A percentile compares a stretch with the other conserved stretches of the same genome.
Evolutionary conservation across 2,113 vertebrate genomes (phyloP).

Genomic region (Vulpes vulpes): DNA sequence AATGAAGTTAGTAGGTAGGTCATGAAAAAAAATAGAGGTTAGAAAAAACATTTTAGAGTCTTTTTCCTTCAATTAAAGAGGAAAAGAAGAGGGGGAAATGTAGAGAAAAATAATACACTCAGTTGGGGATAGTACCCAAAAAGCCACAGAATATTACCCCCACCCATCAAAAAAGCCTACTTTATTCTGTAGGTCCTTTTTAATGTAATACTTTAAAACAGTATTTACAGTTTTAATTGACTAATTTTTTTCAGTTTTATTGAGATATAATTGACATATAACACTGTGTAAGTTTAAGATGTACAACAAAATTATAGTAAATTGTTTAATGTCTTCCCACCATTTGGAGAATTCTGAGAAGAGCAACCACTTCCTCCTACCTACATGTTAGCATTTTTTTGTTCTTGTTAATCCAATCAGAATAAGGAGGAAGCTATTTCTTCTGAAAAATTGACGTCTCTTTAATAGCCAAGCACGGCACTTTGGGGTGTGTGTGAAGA

Average conservation of each 20-base stretch:
- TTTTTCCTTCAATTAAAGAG: neutral
- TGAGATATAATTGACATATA: neutral
- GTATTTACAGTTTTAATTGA: slow-evolving; percentile 16
- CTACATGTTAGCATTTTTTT: neutral
- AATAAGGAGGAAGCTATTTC: neutral
- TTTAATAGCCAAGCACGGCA: neutral
- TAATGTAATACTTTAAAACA: slow-evolving; percentile 8
- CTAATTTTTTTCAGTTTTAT: neutral
- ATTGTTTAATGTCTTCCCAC: neutral
- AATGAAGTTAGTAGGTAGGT: neutral
- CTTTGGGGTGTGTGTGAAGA: neutral
- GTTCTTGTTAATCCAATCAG: neutral
- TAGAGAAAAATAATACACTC: neutral
- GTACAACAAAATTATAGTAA: neutral
- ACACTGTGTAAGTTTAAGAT: neutral
- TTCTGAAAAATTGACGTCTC: slow-evolving; percentile 12
- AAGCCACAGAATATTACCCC: neutral
- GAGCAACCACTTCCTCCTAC: neutral
- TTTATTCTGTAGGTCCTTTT: neutral
- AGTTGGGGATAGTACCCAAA: neutral
- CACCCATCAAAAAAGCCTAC: neutral
- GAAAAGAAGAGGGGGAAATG: neutral
- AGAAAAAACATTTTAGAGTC: neutral
- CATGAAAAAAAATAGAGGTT: neutral
- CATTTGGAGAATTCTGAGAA: slow-evolving; percentile 1